phyloP scores from a whole-genome alignment of 2,797 vertebrate species.

The Neosilurus mollespiculum region DNA sequence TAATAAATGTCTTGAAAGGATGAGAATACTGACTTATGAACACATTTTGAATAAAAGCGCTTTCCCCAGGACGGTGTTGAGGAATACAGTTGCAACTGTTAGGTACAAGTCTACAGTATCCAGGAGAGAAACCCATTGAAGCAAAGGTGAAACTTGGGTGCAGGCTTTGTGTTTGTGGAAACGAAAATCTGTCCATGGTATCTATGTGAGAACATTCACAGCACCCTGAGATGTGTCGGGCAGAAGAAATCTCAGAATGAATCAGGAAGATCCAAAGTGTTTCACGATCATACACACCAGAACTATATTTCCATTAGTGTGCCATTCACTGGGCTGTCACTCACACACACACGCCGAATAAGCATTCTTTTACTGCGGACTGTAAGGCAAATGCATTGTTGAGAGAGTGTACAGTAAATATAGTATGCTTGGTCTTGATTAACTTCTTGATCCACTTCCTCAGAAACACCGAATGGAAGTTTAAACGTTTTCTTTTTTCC shows the following conservation, averaged over 20 bases:
- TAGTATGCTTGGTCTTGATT: no score
- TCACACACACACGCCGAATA: not conserved
- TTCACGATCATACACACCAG: not conserved
- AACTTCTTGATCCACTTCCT: not conserved
- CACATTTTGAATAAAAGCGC: no score
- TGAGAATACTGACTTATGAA: not conserved
- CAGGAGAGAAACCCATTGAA: not conserved
- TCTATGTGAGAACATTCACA: not conserved
- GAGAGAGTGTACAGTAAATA: not conserved
- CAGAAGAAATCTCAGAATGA: not conserved
- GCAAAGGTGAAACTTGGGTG: not conserved
- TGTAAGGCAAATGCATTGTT: not conserved
- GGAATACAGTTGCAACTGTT: not conserved
- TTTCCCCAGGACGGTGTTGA: not conserved
- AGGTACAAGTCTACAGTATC: not conserved
- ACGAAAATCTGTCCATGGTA: not conserved
- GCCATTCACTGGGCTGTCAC: not conserved
- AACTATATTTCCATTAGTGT: not conserved
- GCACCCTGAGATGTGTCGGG: not conserved
- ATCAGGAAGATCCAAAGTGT: not conserved
- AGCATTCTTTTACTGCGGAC: not conserved
- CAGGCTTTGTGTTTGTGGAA: not conserved
- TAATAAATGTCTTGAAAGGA: not conserved
- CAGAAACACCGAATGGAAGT: not conserved
- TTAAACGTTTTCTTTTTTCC: not conserved